Conservation (phyloP, 2,797 vertebrate species). For the Cyprinella venusta region DNA sequence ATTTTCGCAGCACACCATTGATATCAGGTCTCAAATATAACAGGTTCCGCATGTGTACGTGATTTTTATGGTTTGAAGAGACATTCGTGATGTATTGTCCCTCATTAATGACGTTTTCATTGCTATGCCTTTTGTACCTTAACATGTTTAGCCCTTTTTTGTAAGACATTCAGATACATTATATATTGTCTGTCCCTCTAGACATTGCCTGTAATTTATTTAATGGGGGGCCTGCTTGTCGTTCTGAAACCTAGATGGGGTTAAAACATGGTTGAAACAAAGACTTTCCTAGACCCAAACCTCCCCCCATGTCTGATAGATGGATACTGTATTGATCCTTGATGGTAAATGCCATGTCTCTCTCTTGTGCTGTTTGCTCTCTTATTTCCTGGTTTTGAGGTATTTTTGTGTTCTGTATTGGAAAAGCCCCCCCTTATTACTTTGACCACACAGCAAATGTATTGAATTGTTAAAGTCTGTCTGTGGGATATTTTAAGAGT, state of each 20-base stretch:
- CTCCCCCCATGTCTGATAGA: slow-evolving; percentile 3
- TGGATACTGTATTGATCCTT: slow-evolving; percentile 38
- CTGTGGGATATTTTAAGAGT: slow-evolving; percentile 18
- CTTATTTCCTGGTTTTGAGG: slow-evolving; percentile 25
- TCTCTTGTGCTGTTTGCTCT: neutral
- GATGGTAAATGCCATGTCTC: slow-evolving; percentile 20
- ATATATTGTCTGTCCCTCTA: neutral
- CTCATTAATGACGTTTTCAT: neutral
- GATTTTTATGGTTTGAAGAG: slow-evolving; percentile 27
- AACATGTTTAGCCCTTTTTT: neutral
- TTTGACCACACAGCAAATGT: neutral
- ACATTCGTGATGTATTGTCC: neutral
- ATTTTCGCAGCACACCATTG: slow-evolving; percentile 41
- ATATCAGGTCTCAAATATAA: slow-evolving; percentile 22
- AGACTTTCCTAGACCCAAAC: slow-evolving; percentile 13
- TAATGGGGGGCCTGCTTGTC: neutral
- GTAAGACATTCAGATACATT: neutral
- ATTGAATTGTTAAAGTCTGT: neutral
- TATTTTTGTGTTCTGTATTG: neutral
- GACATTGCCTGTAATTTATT: neutral
- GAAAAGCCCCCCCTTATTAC: neutral
- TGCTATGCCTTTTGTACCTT: neutral
- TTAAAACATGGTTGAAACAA: slow-evolving; percentile 39
- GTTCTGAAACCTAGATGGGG: neutral
- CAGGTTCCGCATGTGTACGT: slow-evolving; percentile 20